These are phyloP conservation scores for Luidia sarsii DNA, from an alignment of 53 echinoderm and acorn worm species.

Conservation along the genomic window DNA sequence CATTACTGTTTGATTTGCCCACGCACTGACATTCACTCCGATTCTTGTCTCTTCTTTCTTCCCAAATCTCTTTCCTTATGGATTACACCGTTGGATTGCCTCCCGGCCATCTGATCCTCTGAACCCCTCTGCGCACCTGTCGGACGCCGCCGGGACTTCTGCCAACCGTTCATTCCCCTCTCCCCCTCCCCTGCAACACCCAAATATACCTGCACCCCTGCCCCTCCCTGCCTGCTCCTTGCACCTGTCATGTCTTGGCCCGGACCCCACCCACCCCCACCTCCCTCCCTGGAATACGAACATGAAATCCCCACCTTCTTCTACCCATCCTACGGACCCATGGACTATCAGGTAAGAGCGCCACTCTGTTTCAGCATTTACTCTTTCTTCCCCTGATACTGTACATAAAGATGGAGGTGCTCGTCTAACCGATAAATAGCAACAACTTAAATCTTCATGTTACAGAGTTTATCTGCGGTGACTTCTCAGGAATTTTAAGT, in stretches of 20 bases:
- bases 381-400: too few species aligned
- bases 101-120: neutral
- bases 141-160: too few species aligned
- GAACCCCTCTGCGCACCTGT: neutral
- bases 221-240: too few species aligned
- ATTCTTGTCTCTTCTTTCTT: neutral
- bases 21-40: constrained; percentile 13
- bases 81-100: constrained; percentile 12
- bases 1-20: too few species aligned
- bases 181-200: neutral
- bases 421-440: too few species aligned
- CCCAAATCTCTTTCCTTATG: too few species aligned
- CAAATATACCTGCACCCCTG: neutral
- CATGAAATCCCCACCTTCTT: constrained; percentile 69
- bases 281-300: constrained; percentile 71
- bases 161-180: neutral
- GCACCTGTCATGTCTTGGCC: constrained; percentile 35
- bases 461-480: too few species aligned
- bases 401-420: too few species aligned
- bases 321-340: constrained; percentile 65
- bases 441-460: too few species aligned
- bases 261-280: constrained; percentile 60
- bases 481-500: too few species aligned
- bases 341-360: constrained; percentile 71
- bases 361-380: neutral